Conservation (phyloP, 2,888 invertebrate genomes). For the Atethmia centrago region DNA sequence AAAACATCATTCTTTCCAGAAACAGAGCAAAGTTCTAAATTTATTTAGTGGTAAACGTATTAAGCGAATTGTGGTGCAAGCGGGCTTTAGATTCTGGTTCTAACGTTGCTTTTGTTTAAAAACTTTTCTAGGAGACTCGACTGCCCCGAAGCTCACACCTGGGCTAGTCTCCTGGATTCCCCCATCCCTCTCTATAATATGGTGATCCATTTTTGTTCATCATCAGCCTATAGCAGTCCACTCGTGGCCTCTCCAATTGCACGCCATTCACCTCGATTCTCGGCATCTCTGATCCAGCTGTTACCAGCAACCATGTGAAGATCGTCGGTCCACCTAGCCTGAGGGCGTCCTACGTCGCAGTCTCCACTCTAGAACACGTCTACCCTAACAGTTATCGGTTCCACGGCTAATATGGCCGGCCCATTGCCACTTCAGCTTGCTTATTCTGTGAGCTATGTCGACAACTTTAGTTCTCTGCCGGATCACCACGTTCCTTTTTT, state of each 20-base stretch:
- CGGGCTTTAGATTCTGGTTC: not conserved
- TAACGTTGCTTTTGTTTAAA: too few relatives aligned
- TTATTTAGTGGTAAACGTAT: not conserved
- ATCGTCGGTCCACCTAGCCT: not conserved
- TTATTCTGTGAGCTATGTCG: too few relatives aligned
- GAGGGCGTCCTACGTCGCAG: not conserved
- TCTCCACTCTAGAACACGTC: not conserved
- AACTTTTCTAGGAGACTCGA: not conserved
- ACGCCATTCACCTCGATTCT: not conserved
- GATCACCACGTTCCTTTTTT: not conserved
- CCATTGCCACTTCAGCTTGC: too few relatives aligned
- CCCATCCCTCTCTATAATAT: not conserved
- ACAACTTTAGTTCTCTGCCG: too few relatives aligned
- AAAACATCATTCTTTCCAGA: not conserved
- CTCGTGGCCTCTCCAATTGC: not conserved
- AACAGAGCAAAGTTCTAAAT: not conserved
- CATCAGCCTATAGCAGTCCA: not conserved
- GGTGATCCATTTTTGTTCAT: not conserved
- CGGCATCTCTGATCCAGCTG: not conserved
- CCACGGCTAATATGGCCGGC: not conserved
- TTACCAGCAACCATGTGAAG: not conserved
- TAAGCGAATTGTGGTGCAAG: not conserved
- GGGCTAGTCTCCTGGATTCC: not conserved
- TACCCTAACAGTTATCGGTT: not conserved
- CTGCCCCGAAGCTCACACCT: not conserved